Base-by-base conservation (phyloP, 2,888 invertebrate genomes). In the Halocaridina rubra region DNA sequence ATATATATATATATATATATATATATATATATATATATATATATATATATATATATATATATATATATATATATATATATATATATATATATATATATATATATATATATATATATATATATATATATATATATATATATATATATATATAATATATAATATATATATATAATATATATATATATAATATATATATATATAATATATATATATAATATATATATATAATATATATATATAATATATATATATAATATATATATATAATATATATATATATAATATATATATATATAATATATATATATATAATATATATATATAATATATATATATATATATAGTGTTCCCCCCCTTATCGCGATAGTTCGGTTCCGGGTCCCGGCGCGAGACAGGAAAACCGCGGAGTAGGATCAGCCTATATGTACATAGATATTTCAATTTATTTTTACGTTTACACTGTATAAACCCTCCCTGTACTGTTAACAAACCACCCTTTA, bases 81-180 rank as follows among this genome's bases (percentile, higher is more conserved):
- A 69, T 69, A 69, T 69, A 69, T 69, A 29, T 69, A 69, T 69
- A 29, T 69, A 69, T 69, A 69, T 69, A 69, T 69, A 69, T 30
- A 69, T 30, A 69, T 4, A 69, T 69, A 69, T 69, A 29, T 69
- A 69, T 69, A 30, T 69, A 69, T 4, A 69, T 69, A 29, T 30
- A 30, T 69, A 13, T 27, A n/a, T 53, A 13, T 3, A 13, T 53
- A 13, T 3, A 13, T 53, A 53, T 3, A 64, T 64, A 27, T 3
- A 7, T 27, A 22, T 7, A 64, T 27, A 22, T 22, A 27, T 24
- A 64, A 64, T 64, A 27, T 7, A 27, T 27, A 64, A 10, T 7
- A 64, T 64, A 64, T 3, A 64, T 3, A 64, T 5, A 27, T 46
- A 10, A 46, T 59, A 59, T 5, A 53, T 10, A 53, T 53, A 53